phyloP scores from a whole-genome alignment of 2,888 invertebrate species.

The Coecobrya sp. region DNA sequence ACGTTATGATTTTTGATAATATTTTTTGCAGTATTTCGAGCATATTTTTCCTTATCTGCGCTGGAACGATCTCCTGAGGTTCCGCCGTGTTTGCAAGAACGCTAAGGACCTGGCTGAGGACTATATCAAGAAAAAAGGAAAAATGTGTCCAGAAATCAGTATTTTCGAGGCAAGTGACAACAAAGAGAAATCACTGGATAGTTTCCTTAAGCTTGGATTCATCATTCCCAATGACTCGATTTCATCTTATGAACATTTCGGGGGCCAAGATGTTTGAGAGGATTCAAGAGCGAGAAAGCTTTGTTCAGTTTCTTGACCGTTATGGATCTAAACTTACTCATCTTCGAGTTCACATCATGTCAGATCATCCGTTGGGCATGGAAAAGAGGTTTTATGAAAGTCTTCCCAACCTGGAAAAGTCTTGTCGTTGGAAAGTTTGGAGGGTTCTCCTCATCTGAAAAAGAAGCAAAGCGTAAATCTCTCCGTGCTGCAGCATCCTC shows the following conservation, averaged over 20 bases:
- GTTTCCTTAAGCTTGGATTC: not conserved
- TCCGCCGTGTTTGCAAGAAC: slow-evolving; percentile 38
- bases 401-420: not conserved
- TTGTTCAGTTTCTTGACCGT: not conserved
- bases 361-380: not conserved
- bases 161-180: not conserved
- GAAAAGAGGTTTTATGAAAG: slow-evolving; percentile 37
- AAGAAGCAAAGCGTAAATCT: not conserved
- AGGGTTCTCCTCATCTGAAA: not conserved
- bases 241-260: slow-evolving; percentile 20
- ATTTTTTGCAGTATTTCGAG: not conserved
- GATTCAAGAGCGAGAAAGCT: not conserved
- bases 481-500: too few species aligned
- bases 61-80: slow-evolving; percentile 27
- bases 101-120: not conserved
- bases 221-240: not conserved
- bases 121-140: not conserved
- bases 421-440: not conserved
- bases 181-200: not conserved
- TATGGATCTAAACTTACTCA: slow-evolving; percentile 15
- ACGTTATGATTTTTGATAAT: too few species aligned
- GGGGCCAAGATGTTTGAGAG: not conserved
- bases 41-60: not conserved
- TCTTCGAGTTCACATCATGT: not conserved
- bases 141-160: not conserved